Evolutionary conservation across 2,888 invertebrate species (phyloP), one percentile per base, ranked within the genome.

Genomic region (Gastrophysa polygoni): DNA sequence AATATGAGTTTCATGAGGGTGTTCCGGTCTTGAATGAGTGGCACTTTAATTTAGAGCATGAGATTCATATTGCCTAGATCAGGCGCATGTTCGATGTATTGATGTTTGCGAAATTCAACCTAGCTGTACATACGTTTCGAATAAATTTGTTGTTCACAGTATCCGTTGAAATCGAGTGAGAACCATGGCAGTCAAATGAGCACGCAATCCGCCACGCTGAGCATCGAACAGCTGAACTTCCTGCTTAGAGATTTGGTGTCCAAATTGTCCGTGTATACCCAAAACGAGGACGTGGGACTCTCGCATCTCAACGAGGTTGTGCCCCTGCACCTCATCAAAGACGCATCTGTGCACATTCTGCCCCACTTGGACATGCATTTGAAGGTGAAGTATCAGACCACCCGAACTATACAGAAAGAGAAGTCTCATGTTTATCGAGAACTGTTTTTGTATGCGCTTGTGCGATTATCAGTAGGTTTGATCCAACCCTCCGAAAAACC

Each of bases 241-340:
- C 76, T 86, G 51, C 73, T 90, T 54, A 83, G 85, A 49, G 90
- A 90, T 77, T 80, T 88, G 48, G 82, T 85, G 7, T 73, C 77
- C 2, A 90, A 90, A 79, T 71, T 89, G 38, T 81, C 83, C 29
- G 76, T 80, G 6, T 75, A 85, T 47, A 80, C 75, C 1, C 74
- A 76, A 61, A 69, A 73, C 10, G 75, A 75, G 65, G 67, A 73
- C 50, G 57, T 72, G n/a, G 74, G 74, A n/a, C 63, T 77, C 18
- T 75, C 75, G 1, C 76, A 76, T 62, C 68, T 80, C 32, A 76
- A 69, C 56, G 71, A 73, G n/a, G 74, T 81, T 1, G 73, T 75
- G 51, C 75, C 79, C 3, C 63, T 69, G n/a, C 64, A 77, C 63
- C 68, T 81, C 28, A 76, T 82, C 11, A 71, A 76, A 71, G 75